A percentile compares a stretch with the other conserved stretches of the same genome.
Evolutionary conservation across 2,888 invertebrate species (phyloP).

Genomic region (Epistrophella euchroma): DNA sequence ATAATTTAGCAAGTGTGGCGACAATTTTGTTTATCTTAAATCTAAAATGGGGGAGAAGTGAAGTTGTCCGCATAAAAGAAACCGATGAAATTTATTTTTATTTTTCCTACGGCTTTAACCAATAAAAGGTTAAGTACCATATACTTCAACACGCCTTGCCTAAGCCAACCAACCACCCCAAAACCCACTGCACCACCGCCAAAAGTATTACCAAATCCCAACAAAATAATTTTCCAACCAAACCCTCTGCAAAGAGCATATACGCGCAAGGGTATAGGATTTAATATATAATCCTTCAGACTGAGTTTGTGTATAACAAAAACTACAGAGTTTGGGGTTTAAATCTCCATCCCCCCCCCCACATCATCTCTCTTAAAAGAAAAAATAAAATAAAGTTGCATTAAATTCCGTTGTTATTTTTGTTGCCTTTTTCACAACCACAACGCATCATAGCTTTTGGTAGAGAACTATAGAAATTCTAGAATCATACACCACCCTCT

Average conservation of each 20-base stretch:
- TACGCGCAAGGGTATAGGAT: not conserved
- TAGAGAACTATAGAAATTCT: not conserved
- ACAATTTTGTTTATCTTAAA: slow-evolving; percentile 50
- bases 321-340: slow-evolving; percentile 35
- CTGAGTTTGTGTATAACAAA: slow-evolving; percentile 44
- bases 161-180: slow-evolving; percentile 5
- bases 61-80: slow-evolving; percentile 26
- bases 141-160: slow-evolving; percentile 65
- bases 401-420: slow-evolving; percentile 69
- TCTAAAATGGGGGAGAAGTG: slow-evolving; percentile 22
- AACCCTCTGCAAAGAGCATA: not conserved
- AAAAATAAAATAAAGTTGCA: slow-evolving; percentile 56
- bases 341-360: slow-evolving; percentile 5
- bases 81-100: slow-evolving; percentile 38
- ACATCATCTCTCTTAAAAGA: not conserved
- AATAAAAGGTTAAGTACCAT: slow-evolving; percentile 74
- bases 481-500: slow-evolving; percentile 28
- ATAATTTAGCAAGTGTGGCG: slow-evolving; percentile 74
- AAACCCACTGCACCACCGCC: not conserved
- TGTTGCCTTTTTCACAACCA: slow-evolving; percentile 56
- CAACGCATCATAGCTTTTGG: slow-evolving; percentile 19
- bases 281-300: slow-evolving; percentile 63
- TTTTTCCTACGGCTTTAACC: slow-evolving; percentile 63
- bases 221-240: slow-evolving; percentile 55
- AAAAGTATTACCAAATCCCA: slow-evolving; percentile 55